Conservation (phyloP, 2,888 invertebrate species). For the Gastracanthus pulcherrimus region DNA sequence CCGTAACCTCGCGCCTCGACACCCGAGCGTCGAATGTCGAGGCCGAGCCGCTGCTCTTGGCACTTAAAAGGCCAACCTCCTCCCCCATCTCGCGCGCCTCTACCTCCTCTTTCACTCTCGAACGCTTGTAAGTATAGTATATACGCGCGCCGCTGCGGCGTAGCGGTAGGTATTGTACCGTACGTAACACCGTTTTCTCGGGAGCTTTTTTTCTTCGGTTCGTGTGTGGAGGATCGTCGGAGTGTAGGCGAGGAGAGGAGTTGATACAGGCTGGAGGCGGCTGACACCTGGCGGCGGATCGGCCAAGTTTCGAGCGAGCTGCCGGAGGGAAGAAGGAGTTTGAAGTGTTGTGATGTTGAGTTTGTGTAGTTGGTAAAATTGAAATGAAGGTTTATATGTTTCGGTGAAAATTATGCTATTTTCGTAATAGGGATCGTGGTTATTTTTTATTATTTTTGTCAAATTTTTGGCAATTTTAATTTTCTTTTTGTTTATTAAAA, state of each 20-base stretch:
- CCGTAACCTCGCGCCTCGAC: conserved; percentile 2
- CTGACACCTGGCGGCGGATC: conserved; percentile 1
- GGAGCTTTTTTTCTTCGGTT: not conserved
- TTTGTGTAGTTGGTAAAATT: not conserved
- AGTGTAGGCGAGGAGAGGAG: not conserved
- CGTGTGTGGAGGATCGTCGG: not conserved
- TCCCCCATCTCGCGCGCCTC: not conserved
- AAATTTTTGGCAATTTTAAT: too few species aligned
- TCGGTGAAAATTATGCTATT: too few species aligned
- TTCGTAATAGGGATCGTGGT: too few species aligned
- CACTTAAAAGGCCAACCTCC: conserved; percentile 15
- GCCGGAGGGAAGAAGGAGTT: not conserved
- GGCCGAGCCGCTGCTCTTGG: conserved; percentile 15
- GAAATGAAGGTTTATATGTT: too few species aligned
- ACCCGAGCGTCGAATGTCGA: conserved; percentile 32
- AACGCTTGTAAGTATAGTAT: not conserved
- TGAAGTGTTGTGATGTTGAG: not conserved
- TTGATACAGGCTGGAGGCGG: not conserved
- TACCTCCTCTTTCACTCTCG: not conserved
- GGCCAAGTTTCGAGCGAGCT: not conserved
- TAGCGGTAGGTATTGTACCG: not conserved
- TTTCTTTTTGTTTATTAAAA: too few species aligned
- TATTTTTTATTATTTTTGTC: too few species aligned
- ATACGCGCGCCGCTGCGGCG: not conserved
- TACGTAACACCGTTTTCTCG: not conserved